These are phyloP conservation scores for Corvus cornix DNA, from an alignment of 2,113 vertebrate genomes.

Conservation along the genomic window DNA sequence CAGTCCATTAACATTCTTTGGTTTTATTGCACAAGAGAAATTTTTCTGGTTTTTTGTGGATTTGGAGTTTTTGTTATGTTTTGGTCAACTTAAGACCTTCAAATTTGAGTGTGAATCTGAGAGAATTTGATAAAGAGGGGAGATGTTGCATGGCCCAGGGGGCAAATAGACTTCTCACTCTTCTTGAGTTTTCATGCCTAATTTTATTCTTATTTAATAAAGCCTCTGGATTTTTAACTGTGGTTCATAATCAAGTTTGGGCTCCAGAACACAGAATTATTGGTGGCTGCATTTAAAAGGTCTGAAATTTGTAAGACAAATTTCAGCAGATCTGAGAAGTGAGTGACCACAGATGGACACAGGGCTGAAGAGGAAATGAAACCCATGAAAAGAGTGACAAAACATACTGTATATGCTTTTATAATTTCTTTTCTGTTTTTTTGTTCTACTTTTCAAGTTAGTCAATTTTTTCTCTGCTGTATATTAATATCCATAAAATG, in stretches of 20 bases:
- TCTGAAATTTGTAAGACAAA: not conserved
- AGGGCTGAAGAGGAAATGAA: not conserved
- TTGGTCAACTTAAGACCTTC: not conserved
- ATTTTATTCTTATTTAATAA: not conserved
- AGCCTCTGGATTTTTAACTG: not conserved
- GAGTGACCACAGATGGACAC: not conserved
- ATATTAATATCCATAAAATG: not conserved
- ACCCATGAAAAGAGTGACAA: not conserved
- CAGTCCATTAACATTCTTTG: not conserved
- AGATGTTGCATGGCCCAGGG: not conserved
- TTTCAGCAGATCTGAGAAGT: not conserved
- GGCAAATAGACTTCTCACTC: not conserved
- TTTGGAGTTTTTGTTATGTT: not conserved
- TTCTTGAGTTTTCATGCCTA: not conserved
- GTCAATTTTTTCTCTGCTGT: not conserved
- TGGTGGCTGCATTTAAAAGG: not conserved
- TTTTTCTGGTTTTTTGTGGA: rapidly evolving
- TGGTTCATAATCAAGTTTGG: rapidly evolving
- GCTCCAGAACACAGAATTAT: not conserved
- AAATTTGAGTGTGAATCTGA: not conserved
- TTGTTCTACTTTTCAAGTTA: not conserved
- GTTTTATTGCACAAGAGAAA: not conserved
- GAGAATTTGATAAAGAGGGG: not conserved
- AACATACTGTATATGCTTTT: not conserved
- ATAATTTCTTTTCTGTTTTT: not conserved